Conservation (phyloP, 2,797 vertebrate species). For the Cossypha dichroa region DNA sequence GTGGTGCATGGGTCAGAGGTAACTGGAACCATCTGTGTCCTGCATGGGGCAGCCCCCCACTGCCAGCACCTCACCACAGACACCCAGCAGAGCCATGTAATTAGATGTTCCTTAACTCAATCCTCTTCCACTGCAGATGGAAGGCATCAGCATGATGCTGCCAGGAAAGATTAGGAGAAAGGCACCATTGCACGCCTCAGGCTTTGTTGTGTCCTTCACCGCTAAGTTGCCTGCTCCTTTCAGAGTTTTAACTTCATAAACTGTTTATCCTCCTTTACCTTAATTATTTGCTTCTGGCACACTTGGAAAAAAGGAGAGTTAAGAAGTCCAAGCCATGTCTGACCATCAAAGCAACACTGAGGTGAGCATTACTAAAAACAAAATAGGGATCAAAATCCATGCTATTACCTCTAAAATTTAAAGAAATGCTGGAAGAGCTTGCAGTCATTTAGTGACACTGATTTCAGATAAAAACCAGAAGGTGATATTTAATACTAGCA, state of each 20-base stretch:
- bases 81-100: not conserved
- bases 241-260: not conserved
- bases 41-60: accelerated
- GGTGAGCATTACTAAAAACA: not conserved
- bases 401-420: not conserved
- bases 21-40: accelerated
- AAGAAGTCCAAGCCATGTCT: not conserved
- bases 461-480: not conserved
- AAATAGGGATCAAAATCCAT: not conserved
- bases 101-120: not conserved
- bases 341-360: not conserved
- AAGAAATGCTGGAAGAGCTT: not conserved
- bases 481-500: not conserved
- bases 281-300: not conserved
- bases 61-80: not conserved
- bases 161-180: not conserved
- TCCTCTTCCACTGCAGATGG: not conserved
- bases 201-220: not conserved
- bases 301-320: not conserved
- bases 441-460: not conserved
- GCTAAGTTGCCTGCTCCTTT: not conserved
- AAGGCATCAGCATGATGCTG: not conserved
- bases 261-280: not conserved
- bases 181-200: not conserved
- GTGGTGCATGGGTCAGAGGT: accelerated